These are phyloP conservation scores for Drosophila ogumai DNA, from an alignment of 1,140 invertebrate species.

Conservation along the genomic window DNA sequence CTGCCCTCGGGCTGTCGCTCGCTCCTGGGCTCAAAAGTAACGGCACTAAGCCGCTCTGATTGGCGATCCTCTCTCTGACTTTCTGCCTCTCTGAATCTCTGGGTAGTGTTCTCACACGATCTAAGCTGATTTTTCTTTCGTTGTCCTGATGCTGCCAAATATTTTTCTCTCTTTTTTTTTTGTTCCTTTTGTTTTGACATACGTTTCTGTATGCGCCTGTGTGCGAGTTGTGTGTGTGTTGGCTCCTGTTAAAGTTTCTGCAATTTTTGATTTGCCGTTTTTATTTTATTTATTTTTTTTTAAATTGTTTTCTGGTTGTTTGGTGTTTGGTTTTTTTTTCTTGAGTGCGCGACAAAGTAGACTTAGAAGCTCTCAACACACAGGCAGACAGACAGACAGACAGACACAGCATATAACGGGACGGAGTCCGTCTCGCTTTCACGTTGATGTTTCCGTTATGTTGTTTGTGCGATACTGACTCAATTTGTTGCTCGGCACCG, in stretches of 20 bases:
- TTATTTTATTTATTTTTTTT: slow-evolving; percentile 4
- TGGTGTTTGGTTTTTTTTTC: slow-evolving; percentile 9
- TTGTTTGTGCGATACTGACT: slow-evolving; percentile 85
- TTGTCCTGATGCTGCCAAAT: slow-evolving; percentile 8
- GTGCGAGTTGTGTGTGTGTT: slow-evolving; percentile 17
- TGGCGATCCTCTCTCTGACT: slow-evolving; percentile 10
- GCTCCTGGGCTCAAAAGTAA: slow-evolving; percentile 3
- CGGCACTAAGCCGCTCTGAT: background rate
- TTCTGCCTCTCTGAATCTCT: slow-evolving; percentile 3
- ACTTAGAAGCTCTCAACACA: slow-evolving; percentile 39
- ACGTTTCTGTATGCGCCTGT: slow-evolving; percentile 22
- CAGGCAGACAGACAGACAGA: slow-evolving; percentile 27
- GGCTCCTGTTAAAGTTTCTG: slow-evolving; percentile 28
- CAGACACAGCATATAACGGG: slow-evolving; percentile 46
- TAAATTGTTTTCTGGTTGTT: background rate
- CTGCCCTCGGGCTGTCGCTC: slow-evolving; percentile 6
- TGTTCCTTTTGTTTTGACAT: slow-evolving; percentile 5
- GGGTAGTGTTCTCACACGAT: background rate
- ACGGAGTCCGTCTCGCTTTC: slow-evolving; percentile 73
- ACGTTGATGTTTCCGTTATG: slow-evolving; percentile 84
- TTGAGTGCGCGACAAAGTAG: slow-evolving; percentile 26
- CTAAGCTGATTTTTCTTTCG: slow-evolving; percentile 7
- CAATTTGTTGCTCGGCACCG: slow-evolving; percentile 81
- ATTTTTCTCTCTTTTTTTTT: slow-evolving; percentile 1
- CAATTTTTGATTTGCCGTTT: background rate